Evolutionary conservation across 2,113 vertebrate species (phyloP).

Genomic region (Noturus placidus): DNA sequence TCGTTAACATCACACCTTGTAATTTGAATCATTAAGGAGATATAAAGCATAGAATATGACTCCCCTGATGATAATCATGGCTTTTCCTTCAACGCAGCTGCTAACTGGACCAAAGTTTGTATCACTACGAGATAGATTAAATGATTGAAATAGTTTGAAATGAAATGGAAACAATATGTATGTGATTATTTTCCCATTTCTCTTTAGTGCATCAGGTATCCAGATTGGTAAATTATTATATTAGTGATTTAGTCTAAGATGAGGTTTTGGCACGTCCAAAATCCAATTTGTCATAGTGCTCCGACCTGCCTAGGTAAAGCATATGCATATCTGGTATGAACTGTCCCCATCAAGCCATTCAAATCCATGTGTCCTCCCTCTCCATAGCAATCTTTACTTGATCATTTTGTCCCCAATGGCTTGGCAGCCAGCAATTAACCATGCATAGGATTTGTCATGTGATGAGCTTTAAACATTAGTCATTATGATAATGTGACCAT

Average conservation of each 20-base stretch:
- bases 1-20: neutral
- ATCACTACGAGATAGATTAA: neutral
- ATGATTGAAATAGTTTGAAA: neutral
- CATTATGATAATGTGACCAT: neutral
- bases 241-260: neutral
- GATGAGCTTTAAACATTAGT: neutral
- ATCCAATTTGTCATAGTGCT: neutral
- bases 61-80: neutral
- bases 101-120: neutral
- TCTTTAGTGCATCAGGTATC: neutral
- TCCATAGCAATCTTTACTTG: neutral
- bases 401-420: neutral
- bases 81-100: neutral
- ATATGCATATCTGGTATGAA: neutral
- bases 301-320: neutral
- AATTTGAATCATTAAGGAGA: neutral
- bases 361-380: neutral
- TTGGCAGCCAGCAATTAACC: neutral
- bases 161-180: neutral
- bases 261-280: neutral
- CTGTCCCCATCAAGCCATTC: neutral
- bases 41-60: neutral
- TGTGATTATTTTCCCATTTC: neutral
- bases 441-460: neutral
- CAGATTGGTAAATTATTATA: neutral